phyloP scores from a whole-genome alignment of 2,797 vertebrate genomes.

The Labeo calbasu region DNA sequence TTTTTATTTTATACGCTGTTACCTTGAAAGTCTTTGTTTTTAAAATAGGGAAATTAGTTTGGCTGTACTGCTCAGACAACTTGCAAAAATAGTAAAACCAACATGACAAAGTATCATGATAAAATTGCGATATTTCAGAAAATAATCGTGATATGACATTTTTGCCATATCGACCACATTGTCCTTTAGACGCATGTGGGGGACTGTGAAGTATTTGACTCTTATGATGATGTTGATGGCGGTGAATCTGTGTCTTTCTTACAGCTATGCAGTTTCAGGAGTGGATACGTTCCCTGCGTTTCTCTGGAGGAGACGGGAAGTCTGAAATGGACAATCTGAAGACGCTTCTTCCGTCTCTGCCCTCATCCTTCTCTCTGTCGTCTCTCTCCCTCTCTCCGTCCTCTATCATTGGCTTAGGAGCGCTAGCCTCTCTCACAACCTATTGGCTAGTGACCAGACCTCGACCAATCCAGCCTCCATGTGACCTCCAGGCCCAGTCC shows the following conservation, averaged over 20 bases:
- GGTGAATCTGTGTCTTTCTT: slow-evolving; percentile 11
- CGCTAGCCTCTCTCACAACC: slow-evolving; percentile 78
- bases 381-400: slow-evolving; percentile 68
- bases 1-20: too few species aligned
- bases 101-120: too few species aligned
- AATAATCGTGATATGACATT: too few species aligned
- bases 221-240: background rate
- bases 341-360: slow-evolving; percentile 69
- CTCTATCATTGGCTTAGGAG: slow-evolving; percentile 79
- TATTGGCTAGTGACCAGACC: slow-evolving; percentile 82
- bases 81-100: too few species aligned
- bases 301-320: slow-evolving; percentile 64
- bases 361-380: slow-evolving; percentile 64
- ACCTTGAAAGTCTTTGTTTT: too few species aligned
- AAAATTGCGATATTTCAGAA: too few species aligned
- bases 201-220: background rate
- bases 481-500: slow-evolving; percentile 79
- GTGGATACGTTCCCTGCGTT: slow-evolving; percentile 76
- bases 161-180: too few species aligned
- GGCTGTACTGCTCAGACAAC: too few species aligned
- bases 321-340: slow-evolving; percentile 70
- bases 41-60: too few species aligned
- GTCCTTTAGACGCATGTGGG: background rate
- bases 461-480: slow-evolving; percentile 75
- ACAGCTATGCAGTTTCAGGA: slow-evolving; percentile 81